Conservation (phyloP, 1,140 invertebrate genomes). For the Tachypleus tridentatus region DNA sequence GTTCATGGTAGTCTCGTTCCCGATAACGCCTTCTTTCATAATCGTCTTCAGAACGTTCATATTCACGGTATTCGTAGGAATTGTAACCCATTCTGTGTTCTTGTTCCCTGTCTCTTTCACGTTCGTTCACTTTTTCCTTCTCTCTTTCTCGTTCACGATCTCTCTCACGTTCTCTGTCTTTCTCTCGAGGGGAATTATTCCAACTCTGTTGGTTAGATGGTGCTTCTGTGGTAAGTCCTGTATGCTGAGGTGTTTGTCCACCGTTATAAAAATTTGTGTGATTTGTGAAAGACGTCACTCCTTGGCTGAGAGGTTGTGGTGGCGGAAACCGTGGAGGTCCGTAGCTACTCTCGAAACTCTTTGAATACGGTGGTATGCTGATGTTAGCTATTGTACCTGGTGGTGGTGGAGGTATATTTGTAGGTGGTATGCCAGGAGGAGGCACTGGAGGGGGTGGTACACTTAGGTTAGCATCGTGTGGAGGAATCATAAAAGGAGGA, state of each 20-base stretch:
- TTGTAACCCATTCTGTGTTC: conserved; percentile 14
- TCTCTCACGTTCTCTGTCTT: conserved; percentile 12
- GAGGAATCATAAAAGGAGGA: conserved; percentile 38
- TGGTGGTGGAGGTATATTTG: conserved; percentile 37
- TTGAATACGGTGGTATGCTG: conserved; percentile 2
- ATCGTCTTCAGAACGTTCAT: conserved; percentile 16
- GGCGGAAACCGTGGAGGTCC: conserved; percentile 21
- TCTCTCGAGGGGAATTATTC: conserved; percentile 15
- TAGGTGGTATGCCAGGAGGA: conserved; percentile 37
- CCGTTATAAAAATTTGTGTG: conserved; percentile 36
- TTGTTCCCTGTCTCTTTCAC: conserved; percentile 35
- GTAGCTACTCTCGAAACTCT: conserved; percentile 6
- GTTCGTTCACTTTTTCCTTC: conserved; percentile 24
- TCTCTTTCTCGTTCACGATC: conserved; percentile 15
- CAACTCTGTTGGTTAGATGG: conserved; percentile 17
- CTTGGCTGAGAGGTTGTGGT: conserved; percentile 12
- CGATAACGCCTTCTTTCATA: conserved; percentile 12
- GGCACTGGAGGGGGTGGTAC: conserved; percentile 44
- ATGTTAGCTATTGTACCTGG: conserved; percentile 3
- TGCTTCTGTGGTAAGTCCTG: conserved; percentile 5
- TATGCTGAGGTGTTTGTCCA: conserved; percentile 4
- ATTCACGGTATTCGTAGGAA: conserved; percentile 11
- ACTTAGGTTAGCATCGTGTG: conserved; percentile 48
- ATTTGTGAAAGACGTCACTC: conserved; percentile 43
- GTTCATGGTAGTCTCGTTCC: conserved; percentile 18